Evolutionary conservation across 2,888 invertebrate species (phyloP).

Genomic region (Anorthoa munda): DNA sequence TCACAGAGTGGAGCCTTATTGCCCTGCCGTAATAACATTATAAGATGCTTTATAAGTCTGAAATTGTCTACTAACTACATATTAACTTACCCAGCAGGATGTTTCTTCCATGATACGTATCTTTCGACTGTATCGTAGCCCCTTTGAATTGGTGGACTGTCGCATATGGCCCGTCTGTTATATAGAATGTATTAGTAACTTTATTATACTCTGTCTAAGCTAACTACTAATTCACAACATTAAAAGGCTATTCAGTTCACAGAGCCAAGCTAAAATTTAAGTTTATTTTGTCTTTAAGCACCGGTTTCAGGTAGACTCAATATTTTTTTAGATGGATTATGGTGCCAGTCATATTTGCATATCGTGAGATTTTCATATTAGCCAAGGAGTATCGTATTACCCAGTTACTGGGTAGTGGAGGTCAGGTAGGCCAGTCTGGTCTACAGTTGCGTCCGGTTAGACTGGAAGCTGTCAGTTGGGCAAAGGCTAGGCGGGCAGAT

Average conservation of each 20-base stretch:
- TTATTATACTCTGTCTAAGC: not conserved
- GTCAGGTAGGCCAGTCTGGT: no score
- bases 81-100: slow-evolving; percentile 39
- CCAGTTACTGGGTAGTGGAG: no score
- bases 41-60: not conserved
- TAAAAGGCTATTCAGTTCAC: not conserved
- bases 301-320: not conserved
- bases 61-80: not conserved
- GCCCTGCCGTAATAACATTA: not conserved
- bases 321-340: no score
- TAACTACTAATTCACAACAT: not conserved
- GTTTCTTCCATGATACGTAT: slow-evolving; percentile 27
- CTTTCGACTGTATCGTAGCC: slow-evolving; percentile 29
- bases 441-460: no score
- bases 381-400: no score
- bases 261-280: not conserved
- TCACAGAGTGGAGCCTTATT: no score
- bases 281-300: not conserved
- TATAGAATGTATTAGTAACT: slow-evolving; percentile 8
- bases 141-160: slow-evolving; percentile 24
- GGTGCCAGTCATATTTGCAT: no score
- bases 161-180: slow-evolving; percentile 40
- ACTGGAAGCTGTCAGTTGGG: no score
- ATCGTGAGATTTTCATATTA: no score
- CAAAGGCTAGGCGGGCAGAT: no score